A percentile compares a stretch with the other conserved stretches of the same genome.
Conservation (phyloP, 2,113 vertebrate species). For the Tragelaphus scriptus region DNA sequence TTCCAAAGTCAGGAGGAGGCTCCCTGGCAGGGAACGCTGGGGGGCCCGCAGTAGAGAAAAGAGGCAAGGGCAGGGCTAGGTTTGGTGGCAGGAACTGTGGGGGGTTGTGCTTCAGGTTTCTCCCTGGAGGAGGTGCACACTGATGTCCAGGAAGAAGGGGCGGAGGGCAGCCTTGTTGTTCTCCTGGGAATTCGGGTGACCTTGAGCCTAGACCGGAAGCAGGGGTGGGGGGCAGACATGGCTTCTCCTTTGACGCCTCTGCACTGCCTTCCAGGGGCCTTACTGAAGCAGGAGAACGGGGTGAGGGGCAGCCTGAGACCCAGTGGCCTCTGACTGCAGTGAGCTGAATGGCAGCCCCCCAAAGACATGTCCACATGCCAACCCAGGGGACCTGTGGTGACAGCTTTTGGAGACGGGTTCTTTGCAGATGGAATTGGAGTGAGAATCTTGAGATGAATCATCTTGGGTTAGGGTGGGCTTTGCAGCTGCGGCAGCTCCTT, state of each 20-base stretch:
- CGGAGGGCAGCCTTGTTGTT: not conserved
- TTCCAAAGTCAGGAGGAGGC: not conserved
- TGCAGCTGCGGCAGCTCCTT: too few species aligned
- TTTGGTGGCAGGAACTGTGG: not conserved
- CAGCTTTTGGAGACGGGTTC: not conserved
- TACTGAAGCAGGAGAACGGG: not conserved
- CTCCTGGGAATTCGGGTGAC: not conserved
- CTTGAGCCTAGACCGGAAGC: accelerated
- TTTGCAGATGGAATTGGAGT: not conserved
- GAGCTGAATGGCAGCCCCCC: not conserved
- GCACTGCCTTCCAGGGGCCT: not conserved
- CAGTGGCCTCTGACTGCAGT: not conserved
- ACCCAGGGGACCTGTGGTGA: not conserved
- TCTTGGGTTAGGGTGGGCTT: not conserved
- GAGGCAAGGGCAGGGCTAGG: not conserved
- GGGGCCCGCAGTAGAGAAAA: too few species aligned
- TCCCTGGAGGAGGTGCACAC: not conserved
- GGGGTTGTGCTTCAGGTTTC: not conserved
- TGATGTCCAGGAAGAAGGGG: not conserved
- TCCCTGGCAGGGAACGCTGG: accelerated
- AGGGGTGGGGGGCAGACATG: accelerated
- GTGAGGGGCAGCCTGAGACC: not conserved
- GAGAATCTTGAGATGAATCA: not conserved
- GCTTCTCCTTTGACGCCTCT: not conserved
- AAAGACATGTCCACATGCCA: not conserved